phyloP scores from a whole-genome alignment of 2,113 vertebrate species.

The Dryoscopus gambensis region DNA sequence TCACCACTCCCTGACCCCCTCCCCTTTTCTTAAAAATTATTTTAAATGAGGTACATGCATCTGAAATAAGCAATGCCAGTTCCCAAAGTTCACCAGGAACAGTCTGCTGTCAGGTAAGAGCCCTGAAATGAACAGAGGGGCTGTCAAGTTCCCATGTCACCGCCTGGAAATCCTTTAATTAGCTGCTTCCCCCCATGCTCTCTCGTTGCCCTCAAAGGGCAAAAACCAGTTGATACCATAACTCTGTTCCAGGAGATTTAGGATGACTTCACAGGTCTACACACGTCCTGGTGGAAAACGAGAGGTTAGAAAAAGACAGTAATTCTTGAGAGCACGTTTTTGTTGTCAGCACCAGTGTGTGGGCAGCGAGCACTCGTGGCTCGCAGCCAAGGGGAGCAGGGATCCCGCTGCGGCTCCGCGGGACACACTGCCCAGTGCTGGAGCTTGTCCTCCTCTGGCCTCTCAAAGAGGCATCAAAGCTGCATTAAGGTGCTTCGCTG shows the following conservation, averaged over 20 bases:
- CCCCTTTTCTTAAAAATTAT: background rate
- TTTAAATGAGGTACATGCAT: background rate
- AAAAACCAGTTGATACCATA: background rate
- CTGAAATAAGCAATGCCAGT: background rate
- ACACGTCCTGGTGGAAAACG: background rate
- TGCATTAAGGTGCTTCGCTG: background rate
- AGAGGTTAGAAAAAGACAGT: background rate
- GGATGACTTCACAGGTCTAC: background rate
- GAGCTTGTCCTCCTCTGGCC: background rate
- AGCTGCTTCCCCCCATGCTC: background rate
- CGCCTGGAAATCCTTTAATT: background rate
- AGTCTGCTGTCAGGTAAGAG: background rate
- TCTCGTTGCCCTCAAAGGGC: background rate
- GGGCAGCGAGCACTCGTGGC: fast-evolving
- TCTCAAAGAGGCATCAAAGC: background rate
- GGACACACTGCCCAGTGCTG: fast-evolving
- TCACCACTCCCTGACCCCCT: background rate
- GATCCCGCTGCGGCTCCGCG: fast-evolving
- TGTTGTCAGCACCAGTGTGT: background rate
- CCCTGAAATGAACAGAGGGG: background rate
- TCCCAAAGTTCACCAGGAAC: background rate
- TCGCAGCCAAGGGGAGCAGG: background rate
- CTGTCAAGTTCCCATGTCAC: background rate
- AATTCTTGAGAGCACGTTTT: background rate
- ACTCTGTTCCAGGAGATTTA: background rate